Evolutionary conservation across 1,140 invertebrate genomes (phyloP), one percentile per base, ranked within the genome.

Genomic region (Delia radicum): DNA sequence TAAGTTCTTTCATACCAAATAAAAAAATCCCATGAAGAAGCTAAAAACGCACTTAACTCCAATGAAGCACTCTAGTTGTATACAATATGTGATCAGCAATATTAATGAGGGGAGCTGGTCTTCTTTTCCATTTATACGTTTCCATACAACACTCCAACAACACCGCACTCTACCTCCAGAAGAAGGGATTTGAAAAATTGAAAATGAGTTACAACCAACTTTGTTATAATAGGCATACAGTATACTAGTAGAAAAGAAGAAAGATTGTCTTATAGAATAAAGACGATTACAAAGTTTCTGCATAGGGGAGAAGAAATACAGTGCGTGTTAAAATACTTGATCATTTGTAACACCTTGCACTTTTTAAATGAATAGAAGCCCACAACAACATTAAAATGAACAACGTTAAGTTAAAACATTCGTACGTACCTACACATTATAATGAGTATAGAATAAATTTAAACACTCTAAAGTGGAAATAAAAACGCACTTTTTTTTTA

Each of bases 341-440:
- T 55, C 48, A 55, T 55, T 55, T 55, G 48, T 55, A 55, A 55
- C 48, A 55, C 48, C 48, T 55, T 55, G 48, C 48, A 55, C n/a
- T 55, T 55, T 21, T 18, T 21, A 55, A 55, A 55, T 55, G 48
- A n/a, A 55, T 21, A 55, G n/a, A 55, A 55, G 48, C 48, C 48
- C 48, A 55, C 46, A 18, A 55, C 37, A 55, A 55, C n/a, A 55
- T 5, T 10, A n/a, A n/a, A n/a, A n/a, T n/a, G n/a, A 33, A 4
- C 31, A 33, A 33, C 10, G 10, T 5, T 33, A 33, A 33, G 31
- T 33, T 5, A 33, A 42, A 42, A 42, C 37, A 42, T 42, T 42
- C 37, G 37, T 15, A 42, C 12, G 37, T 42, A 42, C 37, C 37
- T 42, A 15, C 6, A 42, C 37, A 42, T 42, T 15, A 42, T 42